Evolutionary conservation across 2,888 invertebrate genomes (phyloP).

Genomic region (Plagodis dolabraria): DNA sequence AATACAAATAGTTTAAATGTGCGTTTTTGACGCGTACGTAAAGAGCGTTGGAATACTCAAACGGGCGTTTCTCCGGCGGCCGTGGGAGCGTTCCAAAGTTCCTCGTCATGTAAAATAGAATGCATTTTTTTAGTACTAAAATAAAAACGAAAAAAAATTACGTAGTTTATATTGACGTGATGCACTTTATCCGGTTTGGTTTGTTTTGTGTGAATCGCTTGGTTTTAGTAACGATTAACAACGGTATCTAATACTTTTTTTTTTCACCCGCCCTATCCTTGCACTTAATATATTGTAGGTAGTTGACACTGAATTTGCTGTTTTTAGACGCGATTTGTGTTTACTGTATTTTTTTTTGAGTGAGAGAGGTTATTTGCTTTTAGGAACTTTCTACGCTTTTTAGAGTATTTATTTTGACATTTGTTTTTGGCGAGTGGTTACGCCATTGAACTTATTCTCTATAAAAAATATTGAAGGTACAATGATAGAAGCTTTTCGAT

Average conservation of each 20-base stretch:
- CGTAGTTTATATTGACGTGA: slow-evolving; percentile 76
- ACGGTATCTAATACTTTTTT: slow-evolving; percentile 54
- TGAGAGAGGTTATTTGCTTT: slow-evolving; percentile 31
- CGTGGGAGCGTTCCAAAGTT: slow-evolving; percentile 75
- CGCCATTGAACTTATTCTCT: slow-evolving; percentile 9
- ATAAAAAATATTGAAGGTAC: not conserved
- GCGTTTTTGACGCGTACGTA: slow-evolving; percentile 39
- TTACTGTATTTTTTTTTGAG: slow-evolving; percentile 44
- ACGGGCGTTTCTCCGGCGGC: slow-evolving; percentile 54
- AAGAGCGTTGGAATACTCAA: slow-evolving; percentile 72
- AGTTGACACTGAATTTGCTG: slow-evolving; percentile 24
- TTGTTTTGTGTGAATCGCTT: slow-evolving; percentile 72
- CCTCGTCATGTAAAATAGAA: slow-evolving; percentile 72
- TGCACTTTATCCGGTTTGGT: slow-evolving; percentile 78
- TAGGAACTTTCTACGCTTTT: slow-evolving; percentile 11
- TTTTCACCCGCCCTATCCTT: slow-evolving; percentile 55
- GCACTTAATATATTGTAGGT: slow-evolving; percentile 62
- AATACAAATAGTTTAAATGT: slow-evolving; percentile 62
- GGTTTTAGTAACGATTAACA: slow-evolving; percentile 66
- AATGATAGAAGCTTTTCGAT: too few species aligned
- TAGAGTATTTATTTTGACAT: slow-evolving; percentile 18
- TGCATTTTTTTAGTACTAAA: slow-evolving; percentile 74
- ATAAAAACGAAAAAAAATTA: slow-evolving; percentile 60
- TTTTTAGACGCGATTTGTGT: slow-evolving; percentile 34
- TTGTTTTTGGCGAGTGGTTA: slow-evolving; percentile 12